Conservation (phyloP, 2,797 vertebrate species). For the Chanos chanos region DNA sequence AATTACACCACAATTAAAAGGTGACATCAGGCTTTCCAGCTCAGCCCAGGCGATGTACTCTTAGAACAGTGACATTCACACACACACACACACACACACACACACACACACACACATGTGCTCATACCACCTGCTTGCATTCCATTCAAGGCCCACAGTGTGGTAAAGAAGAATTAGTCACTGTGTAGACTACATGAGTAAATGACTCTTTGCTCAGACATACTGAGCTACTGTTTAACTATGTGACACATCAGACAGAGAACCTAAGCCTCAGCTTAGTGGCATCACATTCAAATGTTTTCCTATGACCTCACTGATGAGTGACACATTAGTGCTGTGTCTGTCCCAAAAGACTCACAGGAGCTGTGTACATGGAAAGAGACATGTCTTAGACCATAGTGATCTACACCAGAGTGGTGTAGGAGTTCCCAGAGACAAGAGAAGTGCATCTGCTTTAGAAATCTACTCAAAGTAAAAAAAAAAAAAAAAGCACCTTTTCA, state of each 20-base stretch:
- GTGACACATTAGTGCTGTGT: background rate
- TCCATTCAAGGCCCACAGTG: conserved; percentile 41
- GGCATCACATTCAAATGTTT: conserved; percentile 50
- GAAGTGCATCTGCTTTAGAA: too few species aligned
- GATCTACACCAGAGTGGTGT: too few species aligned
- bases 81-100: conserved; percentile 27
- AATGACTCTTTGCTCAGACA: conserved; percentile 47
- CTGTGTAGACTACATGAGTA: conserved; percentile 48
- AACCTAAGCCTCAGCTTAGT: conserved; percentile 51
- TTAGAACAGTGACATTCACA: conserved; percentile 3
- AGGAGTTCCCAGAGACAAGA: too few species aligned
- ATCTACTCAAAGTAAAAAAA: too few species aligned
- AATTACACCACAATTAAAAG: conserved; percentile 54
- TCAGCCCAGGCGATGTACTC: background rate
- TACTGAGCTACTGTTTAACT: conserved; percentile 52
- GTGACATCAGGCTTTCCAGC: conserved; percentile 53
- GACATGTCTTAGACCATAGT: too few species aligned
- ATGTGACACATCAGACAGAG: conserved; percentile 39
- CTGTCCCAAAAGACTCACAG: too few species aligned
- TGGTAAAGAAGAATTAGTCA: conserved; percentile 54
- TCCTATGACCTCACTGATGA: conserved; percentile 25
- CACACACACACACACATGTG: conserved; percentile 17
- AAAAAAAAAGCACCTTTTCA: too few species aligned
- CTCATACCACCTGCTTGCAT: conserved; percentile 44
- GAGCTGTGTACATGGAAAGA: too few species aligned